Percentiles rank a stretch among this genome's conserved stretches.
These are phyloP conservation scores for Hypena proboscidalis DNA, from an alignment of 2,888 invertebrate genomes.

Conservation along the genomic window DNA sequence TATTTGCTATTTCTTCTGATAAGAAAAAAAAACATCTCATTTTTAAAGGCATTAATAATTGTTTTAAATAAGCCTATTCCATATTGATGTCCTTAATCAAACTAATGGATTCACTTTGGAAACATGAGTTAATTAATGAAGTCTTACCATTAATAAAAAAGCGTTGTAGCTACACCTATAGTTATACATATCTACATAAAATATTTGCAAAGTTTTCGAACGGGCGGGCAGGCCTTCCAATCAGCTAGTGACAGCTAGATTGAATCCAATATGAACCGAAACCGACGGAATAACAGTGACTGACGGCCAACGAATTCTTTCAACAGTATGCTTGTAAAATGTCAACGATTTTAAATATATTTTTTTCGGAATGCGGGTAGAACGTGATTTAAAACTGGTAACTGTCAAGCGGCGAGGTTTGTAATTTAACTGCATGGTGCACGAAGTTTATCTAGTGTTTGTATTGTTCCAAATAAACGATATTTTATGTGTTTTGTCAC, in stretches of 20 bases:
- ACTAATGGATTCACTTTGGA: no score
- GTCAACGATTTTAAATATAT: conserved; percentile 3
- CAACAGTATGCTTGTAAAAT: conserved; percentile 28
- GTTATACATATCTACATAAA: conserved; percentile 20
- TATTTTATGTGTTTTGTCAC: no score
- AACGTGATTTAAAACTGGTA: background rate
- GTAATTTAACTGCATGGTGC: no score
- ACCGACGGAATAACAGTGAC: conserved; percentile 59
- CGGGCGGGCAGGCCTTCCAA: conserved; percentile 53
- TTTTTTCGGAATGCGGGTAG: background rate
- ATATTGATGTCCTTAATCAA: no score
- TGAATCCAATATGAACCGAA: conserved; percentile 59
- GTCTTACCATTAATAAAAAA: background rate
- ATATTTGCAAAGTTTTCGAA: conserved; percentile 29
- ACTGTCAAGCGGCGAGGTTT: background rate
- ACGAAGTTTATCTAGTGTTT: no score
- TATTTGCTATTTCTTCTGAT: no score
- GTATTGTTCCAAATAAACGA: no score
- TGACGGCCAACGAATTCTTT: conserved; percentile 49
- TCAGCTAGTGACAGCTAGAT: conserved; percentile 68
- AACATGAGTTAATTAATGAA: no score
- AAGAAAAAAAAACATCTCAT: no score
- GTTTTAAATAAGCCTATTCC: no score
- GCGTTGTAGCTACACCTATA: conserved; percentile 15
- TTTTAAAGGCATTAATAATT: no score